Base-by-base conservation (phyloP, 1,140 invertebrate genomes). In the Anoplolepis gracilipes region DNA sequence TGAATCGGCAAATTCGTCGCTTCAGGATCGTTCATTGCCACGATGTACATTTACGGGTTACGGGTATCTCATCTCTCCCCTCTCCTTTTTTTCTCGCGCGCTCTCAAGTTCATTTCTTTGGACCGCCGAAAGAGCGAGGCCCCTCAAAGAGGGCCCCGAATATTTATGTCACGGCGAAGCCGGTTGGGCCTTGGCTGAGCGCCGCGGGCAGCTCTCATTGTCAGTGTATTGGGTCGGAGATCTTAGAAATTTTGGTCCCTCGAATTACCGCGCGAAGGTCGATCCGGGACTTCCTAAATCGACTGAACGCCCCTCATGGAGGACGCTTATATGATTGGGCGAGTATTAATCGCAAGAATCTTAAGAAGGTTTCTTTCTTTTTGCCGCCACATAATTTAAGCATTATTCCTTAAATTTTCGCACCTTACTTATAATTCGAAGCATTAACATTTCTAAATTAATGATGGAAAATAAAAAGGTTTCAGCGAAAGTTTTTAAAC, bases 81-180 rank as follows among this genome's bases (percentile, higher is more conserved):
- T 4, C 13, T 53, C 61, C 49, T 16, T 59, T 73, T 79, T 84
- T 81, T 85, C 55, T 46, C 55, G 36, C 16, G 25, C 19, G 19
- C 22, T 65, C 53, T 57, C 84, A 65, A 79, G 69, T 87, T 46
- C 72, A 55, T 3, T 57, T 79, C 65, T 62, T 62, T 76, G 75
- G 55, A 6, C 2, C 28, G 59, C 19, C 42, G 59, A 70, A 49
- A 49, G 73, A 79, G 36, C 69, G 46, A 22, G 33, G 22, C 19
- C 46, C 59, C 75, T 55, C 61, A 11, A 61, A 69, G 81, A 69
- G 87, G 72, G n/a, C 85, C 85, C 87, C 88, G 79, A 89, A 92
- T 92, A 93, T 91, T 91, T 93, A 88, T 93, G 92, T 93, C 93
- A 93, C 92, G 93, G 92, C 84, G 69, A 90, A 91, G 84, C 73